These are phyloP conservation scores for Disparrhopalites patrizii DNA, from an alignment of 2,888 invertebrate species.

Conservation along the genomic window DNA sequence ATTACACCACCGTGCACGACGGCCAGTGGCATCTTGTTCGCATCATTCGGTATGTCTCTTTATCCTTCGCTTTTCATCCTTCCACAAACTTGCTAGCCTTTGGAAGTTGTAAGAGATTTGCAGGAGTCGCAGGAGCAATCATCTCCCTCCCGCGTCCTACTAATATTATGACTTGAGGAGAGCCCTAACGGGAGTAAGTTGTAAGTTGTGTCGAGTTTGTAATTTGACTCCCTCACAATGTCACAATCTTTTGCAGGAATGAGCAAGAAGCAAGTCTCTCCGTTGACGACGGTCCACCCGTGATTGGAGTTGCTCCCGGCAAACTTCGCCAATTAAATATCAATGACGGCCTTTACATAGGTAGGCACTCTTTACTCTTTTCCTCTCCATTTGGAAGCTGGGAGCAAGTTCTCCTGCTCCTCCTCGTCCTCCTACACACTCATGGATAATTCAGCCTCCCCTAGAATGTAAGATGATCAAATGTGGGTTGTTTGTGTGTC, in stretches of 20 bases:
- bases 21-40: constrained; percentile 78
- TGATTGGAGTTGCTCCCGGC: constrained; percentile 77
- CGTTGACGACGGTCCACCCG: constrained; percentile 80
- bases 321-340: constrained; percentile 78
- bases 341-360: constrained; percentile 83
- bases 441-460: too few relatives aligned
- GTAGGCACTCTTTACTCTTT: constrained; percentile 55
- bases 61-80: neutral
- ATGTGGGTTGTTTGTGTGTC: constrained; percentile 45
- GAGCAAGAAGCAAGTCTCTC: constrained; percentile 79
- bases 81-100: neutral
- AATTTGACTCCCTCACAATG: too few relatives aligned
- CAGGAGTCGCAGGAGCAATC: too few relatives aligned
- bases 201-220: too few relatives aligned
- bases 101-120: too few relatives aligned
- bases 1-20: constrained; percentile 80
- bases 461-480: neutral
- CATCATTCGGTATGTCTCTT: constrained; percentile 62
- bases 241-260: constrained; percentile 65
- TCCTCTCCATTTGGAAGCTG: too few relatives aligned
- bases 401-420: too few relatives aligned
- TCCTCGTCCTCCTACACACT: too few relatives aligned
- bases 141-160: too few relatives aligned
- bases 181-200: too few relatives aligned
- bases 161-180: too few relatives aligned